These are phyloP conservation scores for Bilobella aurantiaca DNA, from an alignment of 1,140 invertebrate species.

Conservation along the genomic window DNA sequence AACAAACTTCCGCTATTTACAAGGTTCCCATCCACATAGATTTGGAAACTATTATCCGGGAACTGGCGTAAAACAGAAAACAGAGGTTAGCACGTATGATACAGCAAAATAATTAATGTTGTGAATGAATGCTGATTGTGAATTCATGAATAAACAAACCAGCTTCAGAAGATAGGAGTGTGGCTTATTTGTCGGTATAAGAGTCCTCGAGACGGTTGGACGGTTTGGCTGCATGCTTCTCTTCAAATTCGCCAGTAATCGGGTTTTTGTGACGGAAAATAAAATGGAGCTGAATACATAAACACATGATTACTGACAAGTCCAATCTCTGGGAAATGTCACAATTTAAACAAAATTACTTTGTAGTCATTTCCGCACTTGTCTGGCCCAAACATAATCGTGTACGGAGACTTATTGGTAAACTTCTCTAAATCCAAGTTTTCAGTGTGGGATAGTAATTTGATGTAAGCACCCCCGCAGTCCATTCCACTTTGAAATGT, in stretches of 20 bases:
- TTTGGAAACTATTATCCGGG: constrained; percentile 29
- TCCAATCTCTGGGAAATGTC: not conserved
- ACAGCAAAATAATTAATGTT: not conserved
- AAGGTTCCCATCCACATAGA: constrained; percentile 37
- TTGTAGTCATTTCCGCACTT: constrained; percentile 95
- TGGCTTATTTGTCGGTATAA: constrained; percentile 88
- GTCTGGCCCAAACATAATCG: constrained; percentile 99
- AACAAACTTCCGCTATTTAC: constrained; percentile 76
- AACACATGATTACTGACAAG: not conserved
- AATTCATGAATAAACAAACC: too few relatives aligned
- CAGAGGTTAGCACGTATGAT: too few relatives aligned
- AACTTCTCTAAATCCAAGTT: constrained; percentile 68
- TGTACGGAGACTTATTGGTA: constrained; percentile 92
- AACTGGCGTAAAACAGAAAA: constrained; percentile 15
- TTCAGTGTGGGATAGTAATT: constrained; percentile 65
- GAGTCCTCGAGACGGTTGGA: constrained; percentile 72
- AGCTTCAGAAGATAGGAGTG: constrained; percentile 78
- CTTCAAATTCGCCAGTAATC: constrained; percentile 72
- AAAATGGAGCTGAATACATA: constrained; percentile 65
- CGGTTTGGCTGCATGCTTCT: constrained; percentile 85
- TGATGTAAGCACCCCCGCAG: constrained; percentile 96
- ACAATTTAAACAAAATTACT: constrained; percentile 39
- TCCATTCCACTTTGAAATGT: constrained; percentile 86
- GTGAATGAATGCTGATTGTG: not conserved
- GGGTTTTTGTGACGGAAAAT: constrained; percentile 96